A percentile compares a stretch with the other conserved stretches of the same genome.
These are phyloP conservation scores for Latrodectus hesperus DNA, from an alignment of 2,888 invertebrate species.

Conservation along the genomic window DNA sequence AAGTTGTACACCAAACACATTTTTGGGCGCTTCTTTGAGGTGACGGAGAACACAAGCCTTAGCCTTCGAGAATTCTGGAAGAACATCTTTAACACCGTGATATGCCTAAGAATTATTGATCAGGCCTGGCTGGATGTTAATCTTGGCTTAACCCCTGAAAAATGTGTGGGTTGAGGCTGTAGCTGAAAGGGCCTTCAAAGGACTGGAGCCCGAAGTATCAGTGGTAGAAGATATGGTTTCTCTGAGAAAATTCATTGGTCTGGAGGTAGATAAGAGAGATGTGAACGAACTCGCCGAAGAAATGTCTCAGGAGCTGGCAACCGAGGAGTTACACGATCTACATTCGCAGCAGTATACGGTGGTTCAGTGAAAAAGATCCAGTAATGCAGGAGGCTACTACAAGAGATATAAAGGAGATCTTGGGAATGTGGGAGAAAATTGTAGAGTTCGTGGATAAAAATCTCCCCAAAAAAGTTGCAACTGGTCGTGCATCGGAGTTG, in stretches of 20 bases:
- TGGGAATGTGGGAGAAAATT: constrained; percentile 7
- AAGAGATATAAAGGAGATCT: constrained; percentile 1
- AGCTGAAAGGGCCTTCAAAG: neutral
- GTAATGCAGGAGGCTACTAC: constrained; percentile 5
- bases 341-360: neutral
- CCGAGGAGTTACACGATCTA: neutral
- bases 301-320: neutral
- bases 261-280: neutral
- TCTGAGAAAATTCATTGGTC: neutral
- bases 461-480: neutral
- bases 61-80: neutral
- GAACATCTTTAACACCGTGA: neutral
- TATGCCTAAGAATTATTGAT: neutral
- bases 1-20: neutral
- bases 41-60: neutral
- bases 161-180: neutral
- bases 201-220: neutral
- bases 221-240: neutral
- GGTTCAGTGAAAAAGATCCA: neutral
- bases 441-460: constrained; percentile 6
- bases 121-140: neutral
- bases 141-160: too few relatives aligned
- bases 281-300: neutral
- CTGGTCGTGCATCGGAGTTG: neutral
- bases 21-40: neutral